These are phyloP conservation scores for Megaceryle maxima DNA, from an alignment of 2,113 vertebrate genomes.

Conservation along the genomic window DNA sequence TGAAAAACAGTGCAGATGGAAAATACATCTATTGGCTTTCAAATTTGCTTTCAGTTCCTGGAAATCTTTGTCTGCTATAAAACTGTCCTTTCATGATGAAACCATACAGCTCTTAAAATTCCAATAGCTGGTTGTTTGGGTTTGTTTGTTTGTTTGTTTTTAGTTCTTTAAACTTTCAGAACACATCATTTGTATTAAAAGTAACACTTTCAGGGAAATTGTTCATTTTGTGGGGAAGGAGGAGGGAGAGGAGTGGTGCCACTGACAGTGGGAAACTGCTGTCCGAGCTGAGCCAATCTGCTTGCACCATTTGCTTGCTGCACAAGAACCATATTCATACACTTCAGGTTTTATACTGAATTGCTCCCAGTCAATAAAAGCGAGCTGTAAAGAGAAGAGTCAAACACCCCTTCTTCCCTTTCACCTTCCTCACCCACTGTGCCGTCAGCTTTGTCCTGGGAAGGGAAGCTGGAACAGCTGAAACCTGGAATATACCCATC, in stretches of 20 bases:
- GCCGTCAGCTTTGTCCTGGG: not conserved
- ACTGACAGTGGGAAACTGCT: not conserved
- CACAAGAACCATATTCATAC: not conserved
- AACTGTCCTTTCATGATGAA: conserved; percentile 6
- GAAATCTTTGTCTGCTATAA: not conserved
- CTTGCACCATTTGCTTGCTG: not conserved
- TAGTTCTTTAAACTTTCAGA: not conserved
- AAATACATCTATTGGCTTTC: not conserved
- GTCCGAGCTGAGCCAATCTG: not conserved
- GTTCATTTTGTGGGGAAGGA: not conserved
- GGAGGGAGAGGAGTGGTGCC: not conserved
- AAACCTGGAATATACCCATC: not conserved
- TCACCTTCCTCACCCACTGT: not conserved
- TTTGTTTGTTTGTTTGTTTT: too few species aligned
- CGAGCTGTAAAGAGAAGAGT: not conserved
- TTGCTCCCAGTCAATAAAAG: not conserved
- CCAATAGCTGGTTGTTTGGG: not conserved
- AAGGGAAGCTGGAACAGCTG: not conserved
- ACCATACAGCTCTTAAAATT: not conserved
- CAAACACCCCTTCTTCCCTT: not conserved
- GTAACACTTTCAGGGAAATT: not conserved
- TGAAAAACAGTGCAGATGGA: conserved; percentile 40
- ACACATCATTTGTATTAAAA: not conserved
- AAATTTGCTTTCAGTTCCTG: conserved; percentile 33
- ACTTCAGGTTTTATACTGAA: not conserved